Conservation (phyloP, 2,113 vertebrate species). For the Pitta sordida region DNA sequence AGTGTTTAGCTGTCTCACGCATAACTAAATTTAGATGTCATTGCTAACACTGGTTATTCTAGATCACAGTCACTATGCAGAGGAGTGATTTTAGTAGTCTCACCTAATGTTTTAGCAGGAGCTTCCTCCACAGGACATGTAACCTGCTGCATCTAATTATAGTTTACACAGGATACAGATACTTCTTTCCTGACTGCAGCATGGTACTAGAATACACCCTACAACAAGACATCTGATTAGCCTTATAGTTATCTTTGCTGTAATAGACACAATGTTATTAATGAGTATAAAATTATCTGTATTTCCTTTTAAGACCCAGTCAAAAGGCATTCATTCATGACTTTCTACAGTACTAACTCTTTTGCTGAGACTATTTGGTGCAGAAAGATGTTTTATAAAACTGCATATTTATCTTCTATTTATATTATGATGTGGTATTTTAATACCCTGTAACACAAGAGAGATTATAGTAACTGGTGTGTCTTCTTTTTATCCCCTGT, state of each 20-base stretch:
- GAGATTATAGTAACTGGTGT: background rate
- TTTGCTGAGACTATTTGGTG: background rate
- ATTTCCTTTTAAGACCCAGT: background rate
- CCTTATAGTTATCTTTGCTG: background rate
- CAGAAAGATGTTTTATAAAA: background rate
- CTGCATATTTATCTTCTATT: background rate
- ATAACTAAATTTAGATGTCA: background rate
- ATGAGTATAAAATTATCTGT: background rate
- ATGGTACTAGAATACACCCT: background rate
- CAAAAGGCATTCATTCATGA: background rate
- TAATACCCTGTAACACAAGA: background rate
- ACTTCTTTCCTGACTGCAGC: background rate
- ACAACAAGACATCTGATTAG: constrained; percentile 23
- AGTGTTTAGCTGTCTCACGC: background rate
- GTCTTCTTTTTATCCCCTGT: background rate
- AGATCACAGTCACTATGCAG: background rate
- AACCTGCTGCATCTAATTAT: background rate
- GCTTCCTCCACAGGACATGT: background rate
- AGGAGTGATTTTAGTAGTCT: background rate
- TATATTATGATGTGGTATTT: background rate
- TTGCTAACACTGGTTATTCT: background rate
- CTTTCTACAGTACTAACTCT: background rate
- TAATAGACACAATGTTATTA: constrained; percentile 16
- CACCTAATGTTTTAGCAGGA: background rate
- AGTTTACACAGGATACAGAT: background rate